Evolutionary conservation across 2,113 vertebrate genomes (phyloP), one percentile per base, ranked within the genome.

Genomic region (Coptodon bakossiorum): DNA sequence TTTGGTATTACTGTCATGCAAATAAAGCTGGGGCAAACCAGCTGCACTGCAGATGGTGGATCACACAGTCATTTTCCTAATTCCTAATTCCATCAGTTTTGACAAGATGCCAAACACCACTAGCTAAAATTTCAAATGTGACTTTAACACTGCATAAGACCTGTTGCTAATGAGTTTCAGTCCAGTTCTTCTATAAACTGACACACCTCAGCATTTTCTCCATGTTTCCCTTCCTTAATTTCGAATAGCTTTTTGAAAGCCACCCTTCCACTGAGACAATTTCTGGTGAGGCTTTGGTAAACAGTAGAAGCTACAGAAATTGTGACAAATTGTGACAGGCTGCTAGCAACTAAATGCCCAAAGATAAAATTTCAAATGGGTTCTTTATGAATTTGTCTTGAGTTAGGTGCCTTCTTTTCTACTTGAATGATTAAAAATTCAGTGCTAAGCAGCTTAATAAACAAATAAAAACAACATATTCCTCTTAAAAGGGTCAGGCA

Each of bases 161-260:
- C 34, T 2, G 1, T 38, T 66, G 6, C 19, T 8, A 66, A 66
- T 22, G 61, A 38, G 10, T 22, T 38, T 66, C 34, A 0, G 61
- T 38, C 19, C 34, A 66, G 34, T 38, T 66, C 54, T 56, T 27
- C 31, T 38, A 1, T 66, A 66, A 1, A 38, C 13, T 38, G 61
- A 38, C 34, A n/a, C 19, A 66, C 19, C 34, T 68, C 19, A 68
- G 1, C 34, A n/a, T 22, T 68, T 22, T 6, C 11, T 68, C 36
- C 0, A 2, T 38, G 63, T 9, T 68, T 68, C 63, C n/a, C 1
- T 68, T 68, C 4, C 36, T 68, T 40, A 68, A 68, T 68, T 4
- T 22, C 22, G 19, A 68, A 68, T 68, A 3, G 19, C 63, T 0
- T 68, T 38, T 68, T 68, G 63, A 68, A 38, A 68, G 61, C 34